A percentile compares a stretch with the other conserved stretches of the same genome.
Conservation (phyloP, 2,797 vertebrate genomes). For the Xyrichtys novacula region DNA sequence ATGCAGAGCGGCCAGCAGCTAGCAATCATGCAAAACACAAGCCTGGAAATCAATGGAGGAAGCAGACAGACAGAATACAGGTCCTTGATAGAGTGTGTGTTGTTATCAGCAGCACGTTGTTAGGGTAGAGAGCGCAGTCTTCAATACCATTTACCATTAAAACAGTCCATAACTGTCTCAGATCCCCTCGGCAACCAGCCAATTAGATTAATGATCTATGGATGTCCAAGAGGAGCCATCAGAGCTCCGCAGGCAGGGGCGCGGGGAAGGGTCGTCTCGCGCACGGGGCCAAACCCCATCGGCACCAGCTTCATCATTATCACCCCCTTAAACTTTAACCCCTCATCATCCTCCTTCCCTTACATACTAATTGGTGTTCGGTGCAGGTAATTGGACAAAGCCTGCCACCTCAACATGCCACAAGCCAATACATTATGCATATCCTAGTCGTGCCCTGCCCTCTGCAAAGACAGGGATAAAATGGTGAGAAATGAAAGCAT, state of each 20-base stretch:
- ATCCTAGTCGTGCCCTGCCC: conserved; percentile 43
- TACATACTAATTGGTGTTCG: conserved; percentile 82
- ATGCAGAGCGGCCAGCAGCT: conserved; percentile 71
- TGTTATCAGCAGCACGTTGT: conserved; percentile 67
- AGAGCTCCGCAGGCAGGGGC: conserved; percentile 56
- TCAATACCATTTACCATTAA: conserved; percentile 79
- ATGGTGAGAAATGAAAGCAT: conserved; percentile 31
- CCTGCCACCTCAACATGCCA: conserved; percentile 66
- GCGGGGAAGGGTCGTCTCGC: conserved; percentile 51
- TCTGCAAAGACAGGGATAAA: conserved; percentile 44
- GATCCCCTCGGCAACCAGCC: conserved; percentile 78
- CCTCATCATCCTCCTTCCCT: conserved; percentile 78
- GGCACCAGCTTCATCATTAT: conserved; percentile 83
- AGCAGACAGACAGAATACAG: conserved; percentile 52
- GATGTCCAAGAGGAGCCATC: conserved; percentile 73
- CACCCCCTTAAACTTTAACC: conserved; percentile 84
- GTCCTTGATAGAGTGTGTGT: conserved; percentile 62
- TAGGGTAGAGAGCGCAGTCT: conserved; percentile 66
- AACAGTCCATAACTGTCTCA: conserved; percentile 78
- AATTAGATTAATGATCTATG: conserved; percentile 86
- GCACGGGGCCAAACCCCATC: conserved; percentile 67
- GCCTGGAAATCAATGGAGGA: conserved; percentile 62
- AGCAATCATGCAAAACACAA: conserved; percentile 80
- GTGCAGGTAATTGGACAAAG: conserved; percentile 80
- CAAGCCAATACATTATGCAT: conserved; percentile 78